Evolutionary conservation across 2,888 invertebrate genomes (phyloP).

Genomic region (Ophion costatus): DNA sequence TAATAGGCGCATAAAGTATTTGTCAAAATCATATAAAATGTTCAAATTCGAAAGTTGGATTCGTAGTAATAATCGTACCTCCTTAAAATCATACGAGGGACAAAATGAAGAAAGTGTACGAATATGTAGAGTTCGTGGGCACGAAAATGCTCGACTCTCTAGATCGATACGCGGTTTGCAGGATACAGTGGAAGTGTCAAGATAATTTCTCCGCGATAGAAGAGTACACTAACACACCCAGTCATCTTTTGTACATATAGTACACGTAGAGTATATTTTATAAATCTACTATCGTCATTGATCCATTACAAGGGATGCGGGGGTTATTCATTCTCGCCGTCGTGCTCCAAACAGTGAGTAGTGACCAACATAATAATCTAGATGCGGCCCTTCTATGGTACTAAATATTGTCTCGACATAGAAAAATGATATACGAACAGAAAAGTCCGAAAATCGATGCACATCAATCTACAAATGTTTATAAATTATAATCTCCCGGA

Average conservation of each 20-base stretch:
- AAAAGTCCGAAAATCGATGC: too few species aligned
- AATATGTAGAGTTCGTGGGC: not conserved
- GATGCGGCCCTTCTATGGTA: too few species aligned
- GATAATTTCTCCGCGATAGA: not conserved
- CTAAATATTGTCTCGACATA: too few species aligned
- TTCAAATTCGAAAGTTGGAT: too few species aligned
- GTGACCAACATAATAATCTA: not conserved
- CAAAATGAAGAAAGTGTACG: not conserved
- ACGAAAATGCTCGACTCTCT: not conserved
- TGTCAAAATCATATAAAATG: too few species aligned
- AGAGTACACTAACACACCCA: not conserved
- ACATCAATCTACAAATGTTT: too few species aligned
- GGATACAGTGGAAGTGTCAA: not conserved
- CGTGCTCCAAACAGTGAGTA: not conserved
- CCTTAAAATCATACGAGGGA: too few species aligned
- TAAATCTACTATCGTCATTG: not conserved
- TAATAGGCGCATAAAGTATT: too few species aligned
- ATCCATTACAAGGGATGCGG: not conserved
- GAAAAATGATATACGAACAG: too few species aligned
- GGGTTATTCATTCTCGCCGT: not conserved
- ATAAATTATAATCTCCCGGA: too few species aligned
- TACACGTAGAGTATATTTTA: not conserved
- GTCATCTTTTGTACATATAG: not conserved
- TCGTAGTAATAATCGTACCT: too few species aligned
- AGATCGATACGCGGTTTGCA: not conserved